Conservation (phyloP, 2,113 vertebrate species). For the Calyptomena viridis region DNA sequence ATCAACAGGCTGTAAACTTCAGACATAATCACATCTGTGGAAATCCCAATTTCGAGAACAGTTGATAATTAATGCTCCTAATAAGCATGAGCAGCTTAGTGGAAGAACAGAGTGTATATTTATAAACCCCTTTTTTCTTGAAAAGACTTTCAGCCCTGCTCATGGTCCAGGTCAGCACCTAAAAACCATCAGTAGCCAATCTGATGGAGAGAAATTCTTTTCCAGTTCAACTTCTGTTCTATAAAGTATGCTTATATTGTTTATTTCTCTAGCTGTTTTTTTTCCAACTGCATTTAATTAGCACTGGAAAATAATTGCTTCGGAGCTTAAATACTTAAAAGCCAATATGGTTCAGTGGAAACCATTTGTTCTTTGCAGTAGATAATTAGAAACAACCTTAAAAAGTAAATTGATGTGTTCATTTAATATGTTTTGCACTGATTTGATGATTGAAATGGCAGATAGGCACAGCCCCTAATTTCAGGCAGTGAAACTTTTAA, state of each 20-base stretch:
- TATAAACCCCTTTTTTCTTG: not conserved
- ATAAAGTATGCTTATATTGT: not conserved
- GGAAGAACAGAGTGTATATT: not conserved
- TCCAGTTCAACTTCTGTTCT: not conserved
- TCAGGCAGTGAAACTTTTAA: not conserved
- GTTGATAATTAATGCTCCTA: not conserved
- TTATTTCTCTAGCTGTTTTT: not conserved
- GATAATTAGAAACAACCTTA: not conserved
- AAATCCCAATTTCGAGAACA: not conserved
- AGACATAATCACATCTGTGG: not conserved
- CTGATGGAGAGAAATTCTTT: not conserved
- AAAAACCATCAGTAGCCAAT: not conserved
- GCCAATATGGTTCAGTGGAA: not conserved
- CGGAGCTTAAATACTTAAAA: not conserved
- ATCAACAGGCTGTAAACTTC: not conserved
- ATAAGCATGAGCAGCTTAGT: not conserved
- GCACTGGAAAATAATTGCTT: not conserved
- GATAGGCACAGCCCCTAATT: not conserved
- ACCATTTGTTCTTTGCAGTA: not conserved
- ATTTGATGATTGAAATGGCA: not conserved
- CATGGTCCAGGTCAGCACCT: not conserved
- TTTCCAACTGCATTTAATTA: slow-evolving; percentile 19
- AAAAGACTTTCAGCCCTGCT: not conserved
- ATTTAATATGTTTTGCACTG: not conserved
- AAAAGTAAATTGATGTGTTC: not conserved